phyloP scores from a whole-genome alignment of 2,888 invertebrate genomes.

The Trachelus stipa region DNA sequence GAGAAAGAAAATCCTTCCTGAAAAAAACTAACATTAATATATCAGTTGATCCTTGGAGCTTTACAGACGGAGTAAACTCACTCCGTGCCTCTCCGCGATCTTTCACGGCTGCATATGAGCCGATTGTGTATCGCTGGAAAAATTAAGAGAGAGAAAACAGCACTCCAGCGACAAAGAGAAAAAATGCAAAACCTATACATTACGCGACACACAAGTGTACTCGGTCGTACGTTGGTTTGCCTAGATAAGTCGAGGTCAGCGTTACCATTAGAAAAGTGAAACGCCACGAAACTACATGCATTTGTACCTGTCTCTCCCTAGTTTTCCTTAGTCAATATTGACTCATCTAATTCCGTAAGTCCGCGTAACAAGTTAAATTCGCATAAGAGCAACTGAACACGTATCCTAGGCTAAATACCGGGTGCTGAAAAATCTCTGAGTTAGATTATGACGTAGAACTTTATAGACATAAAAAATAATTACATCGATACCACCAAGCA shows the following conservation, averaged over 20 bases:
- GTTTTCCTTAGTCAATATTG: neutral
- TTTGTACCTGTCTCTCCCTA: neutral
- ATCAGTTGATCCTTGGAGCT: neutral
- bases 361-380: neutral
- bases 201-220: neutral
- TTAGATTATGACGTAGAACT: neutral
- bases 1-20: neutral
- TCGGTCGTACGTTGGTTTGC: neutral
- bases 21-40: neutral
- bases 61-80: neutral
- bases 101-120: neutral
- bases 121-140: neutral
- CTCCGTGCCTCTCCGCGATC: neutral
- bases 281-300: neutral
- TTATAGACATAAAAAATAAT: neutral
- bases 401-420: neutral
- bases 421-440: neutral
- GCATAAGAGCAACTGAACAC: neutral
- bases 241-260: neutral
- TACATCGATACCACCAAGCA: neutral
- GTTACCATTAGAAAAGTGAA: neutral
- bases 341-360: neutral
- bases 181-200: neutral
- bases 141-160: neutral
- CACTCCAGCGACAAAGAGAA: neutral